Conservation (phyloP, 2,888 invertebrate genomes). For the Nephrotoma appendiculata region DNA sequence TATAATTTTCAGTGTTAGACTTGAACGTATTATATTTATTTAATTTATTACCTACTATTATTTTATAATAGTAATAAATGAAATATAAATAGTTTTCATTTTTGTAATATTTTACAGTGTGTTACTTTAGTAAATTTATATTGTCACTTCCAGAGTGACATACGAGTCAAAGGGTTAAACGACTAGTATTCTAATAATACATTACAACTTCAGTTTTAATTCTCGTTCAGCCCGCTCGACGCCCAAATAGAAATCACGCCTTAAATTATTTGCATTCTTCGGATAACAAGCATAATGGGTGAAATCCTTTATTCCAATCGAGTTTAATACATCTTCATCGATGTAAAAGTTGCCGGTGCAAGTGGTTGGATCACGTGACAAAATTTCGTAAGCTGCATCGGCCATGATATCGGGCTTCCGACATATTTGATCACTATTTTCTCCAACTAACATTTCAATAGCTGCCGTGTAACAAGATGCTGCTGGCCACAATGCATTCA, state of each 20-base stretch:
- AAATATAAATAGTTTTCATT: no score
- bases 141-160: no score
- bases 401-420: conserved; percentile 32
- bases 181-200: neutral
- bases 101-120: no score
- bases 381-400: conserved; percentile 28
- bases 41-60: no score
- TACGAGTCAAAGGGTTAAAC: no score
- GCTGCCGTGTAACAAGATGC: conserved; percentile 92
- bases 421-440: conserved; percentile 24
- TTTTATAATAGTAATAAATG: no score
- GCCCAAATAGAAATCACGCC: conserved; percentile 82
- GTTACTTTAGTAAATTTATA: no score
- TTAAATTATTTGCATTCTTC: conserved; percentile 46
- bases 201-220: conserved; percentile 40
- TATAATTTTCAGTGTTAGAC: no score
- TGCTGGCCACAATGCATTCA: conserved; percentile 93
- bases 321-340: conserved; percentile 74
- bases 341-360: conserved; percentile 82
- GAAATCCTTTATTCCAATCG: conserved; percentile 70
- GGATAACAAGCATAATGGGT: conserved; percentile 73
- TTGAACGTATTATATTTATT: no score
- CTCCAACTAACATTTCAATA: conserved; percentile 68
- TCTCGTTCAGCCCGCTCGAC: conserved; percentile 22
- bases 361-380: conserved; percentile 53